These are phyloP conservation scores for Elephas maximus DNA, from an alignment of 2,113 vertebrate genomes.

Conservation along the genomic window DNA sequence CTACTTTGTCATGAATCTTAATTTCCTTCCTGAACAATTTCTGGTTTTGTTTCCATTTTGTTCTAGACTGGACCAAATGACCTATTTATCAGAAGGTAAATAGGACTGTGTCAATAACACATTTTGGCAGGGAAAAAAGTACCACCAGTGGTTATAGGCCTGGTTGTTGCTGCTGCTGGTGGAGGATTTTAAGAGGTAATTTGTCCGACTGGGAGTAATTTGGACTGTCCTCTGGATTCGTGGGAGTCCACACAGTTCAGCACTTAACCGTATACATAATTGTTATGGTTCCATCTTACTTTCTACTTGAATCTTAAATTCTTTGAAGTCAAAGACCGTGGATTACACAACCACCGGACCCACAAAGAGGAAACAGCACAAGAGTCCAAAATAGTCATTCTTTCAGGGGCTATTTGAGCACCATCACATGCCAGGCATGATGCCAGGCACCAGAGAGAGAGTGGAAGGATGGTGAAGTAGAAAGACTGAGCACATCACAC, in stretches of 20 bases:
- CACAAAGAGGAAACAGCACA: background rate
- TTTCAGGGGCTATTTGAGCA: background rate
- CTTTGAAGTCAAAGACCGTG: background rate
- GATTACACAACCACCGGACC: background rate
- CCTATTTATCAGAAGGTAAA: background rate
- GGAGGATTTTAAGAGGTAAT: background rate
- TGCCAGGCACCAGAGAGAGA: background rate
- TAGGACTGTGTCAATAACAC: background rate
- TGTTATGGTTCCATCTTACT: background rate
- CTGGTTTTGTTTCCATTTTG: background rate
- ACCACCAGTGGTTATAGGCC: no score
- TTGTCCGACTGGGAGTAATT: background rate
- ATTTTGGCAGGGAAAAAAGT: background rate
- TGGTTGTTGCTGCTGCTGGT: background rate
- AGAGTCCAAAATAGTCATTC: background rate
- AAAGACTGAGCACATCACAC: background rate
- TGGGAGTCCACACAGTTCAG: background rate
- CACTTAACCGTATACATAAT: background rate
- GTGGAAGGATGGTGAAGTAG: background rate
- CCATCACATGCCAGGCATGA: accelerated
- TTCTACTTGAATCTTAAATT: background rate
- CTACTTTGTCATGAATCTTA: background rate
- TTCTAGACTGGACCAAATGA: background rate
- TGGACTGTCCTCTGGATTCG: background rate
- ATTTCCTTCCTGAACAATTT: background rate